Evolutionary conservation across 2,797 vertebrate species (phyloP), one percentile per base, ranked within the genome.

Genomic region (Poecilia gillii): DNA sequence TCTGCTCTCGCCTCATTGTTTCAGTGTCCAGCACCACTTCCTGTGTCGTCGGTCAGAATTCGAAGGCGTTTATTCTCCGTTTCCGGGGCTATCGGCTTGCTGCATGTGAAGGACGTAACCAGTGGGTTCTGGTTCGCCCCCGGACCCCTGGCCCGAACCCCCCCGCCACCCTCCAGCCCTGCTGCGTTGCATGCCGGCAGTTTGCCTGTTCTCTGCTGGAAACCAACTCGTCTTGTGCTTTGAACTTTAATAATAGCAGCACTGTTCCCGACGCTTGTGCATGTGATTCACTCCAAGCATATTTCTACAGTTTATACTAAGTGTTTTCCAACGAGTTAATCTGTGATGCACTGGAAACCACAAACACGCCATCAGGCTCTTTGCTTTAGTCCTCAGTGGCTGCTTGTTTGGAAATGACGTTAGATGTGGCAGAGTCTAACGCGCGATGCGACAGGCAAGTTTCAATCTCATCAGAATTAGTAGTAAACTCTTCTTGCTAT

Each of bases 191-290:
- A 47, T 47, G 43, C 3, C 23, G 36, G 53, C 55, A 59, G n/a
- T 36, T 36, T 75, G 46, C 46, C 41, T 55, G 46, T 49, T 64
- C 45, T 76, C 0, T 43, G 73, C 74, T 83, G 68, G 59, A 57
- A 73, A 39, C 46, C 55, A 76, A 55, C 41, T 71, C 23, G 74
- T 59, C 73, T 36, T 25, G 66, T 36, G 68, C 47, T 79, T 76
- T 72, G 71, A n/a, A 28, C 73, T 74, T 51, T 41, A 31, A 28
- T 25, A 76, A n/a, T 9, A 70, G 62, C 31, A 59, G 20, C 39
- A 16, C 75, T 46, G 70, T 81, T 73, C 46, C 20, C 31, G 70
- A 59, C 31, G 33, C 33, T 41, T 41, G 39, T 55, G 33, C 57
- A 75, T 75, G 57, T 77, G 75, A 81, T 6, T 20, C 49, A 57